Percentiles rank a stretch among this genome's conserved stretches.
phyloP scores from a whole-genome alignment of 2,113 vertebrate genomes.

The Ginglymostoma cirratum region DNA sequence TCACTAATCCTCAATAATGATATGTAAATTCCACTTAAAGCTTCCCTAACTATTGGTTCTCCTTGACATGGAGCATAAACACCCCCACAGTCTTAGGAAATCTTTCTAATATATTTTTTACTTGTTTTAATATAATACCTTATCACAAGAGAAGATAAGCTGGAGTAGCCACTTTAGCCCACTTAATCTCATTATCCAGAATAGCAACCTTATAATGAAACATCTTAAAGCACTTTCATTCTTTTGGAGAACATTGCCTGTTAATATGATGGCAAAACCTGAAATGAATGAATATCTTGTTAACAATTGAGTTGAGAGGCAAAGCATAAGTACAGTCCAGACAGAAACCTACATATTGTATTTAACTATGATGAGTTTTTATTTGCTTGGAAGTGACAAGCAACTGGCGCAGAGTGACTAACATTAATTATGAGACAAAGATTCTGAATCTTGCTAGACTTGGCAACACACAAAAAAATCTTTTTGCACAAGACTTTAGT shows the following conservation, averaged over 20 bases:
- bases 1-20: background rate
- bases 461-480: background rate
- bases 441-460: background rate
- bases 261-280: background rate
- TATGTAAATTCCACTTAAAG: background rate
- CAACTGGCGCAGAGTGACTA: background rate
- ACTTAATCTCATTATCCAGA: slow-evolving; percentile 15
- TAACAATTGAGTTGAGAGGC: background rate
- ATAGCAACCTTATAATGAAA: background rate
- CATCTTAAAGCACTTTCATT: background rate
- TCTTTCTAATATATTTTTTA: background rate
- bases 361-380: background rate
- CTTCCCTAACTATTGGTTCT: background rate
- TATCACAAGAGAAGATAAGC: slow-evolving; percentile 1
- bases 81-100: background rate
- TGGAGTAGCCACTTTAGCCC: background rate
- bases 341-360: background rate
- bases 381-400: too few species aligned
- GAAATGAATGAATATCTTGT: background rate
- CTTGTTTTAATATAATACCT: background rate
- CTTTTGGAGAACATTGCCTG: background rate
- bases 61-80: background rate
- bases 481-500: background rate
- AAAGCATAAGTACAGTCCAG: background rate
- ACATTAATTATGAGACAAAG: background rate